Evolutionary conservation across 2,888 invertebrate species (phyloP).

Genomic region (Megalurothrips usitatus): DNA sequence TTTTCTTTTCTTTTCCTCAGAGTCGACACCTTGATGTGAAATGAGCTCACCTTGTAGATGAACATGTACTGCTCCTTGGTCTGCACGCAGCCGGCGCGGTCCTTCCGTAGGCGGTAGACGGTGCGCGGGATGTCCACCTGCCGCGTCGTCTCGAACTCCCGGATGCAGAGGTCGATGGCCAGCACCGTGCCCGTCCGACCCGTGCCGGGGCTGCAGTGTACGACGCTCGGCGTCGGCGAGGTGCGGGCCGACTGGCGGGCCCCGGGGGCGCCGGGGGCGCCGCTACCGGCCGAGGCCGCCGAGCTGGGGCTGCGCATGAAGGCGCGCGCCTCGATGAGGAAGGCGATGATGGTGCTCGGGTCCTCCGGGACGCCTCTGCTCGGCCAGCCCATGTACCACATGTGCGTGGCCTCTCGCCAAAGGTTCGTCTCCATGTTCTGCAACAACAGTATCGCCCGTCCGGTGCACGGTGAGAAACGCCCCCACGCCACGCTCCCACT

Average conservation of each 20-base stretch:
- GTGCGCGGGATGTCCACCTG: slow-evolving; percentile 81
- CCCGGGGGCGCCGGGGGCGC: slow-evolving; percentile 50
- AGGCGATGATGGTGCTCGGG: slow-evolving; percentile 76
- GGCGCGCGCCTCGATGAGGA: slow-evolving; percentile 76
- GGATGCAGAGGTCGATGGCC: slow-evolving; percentile 77
- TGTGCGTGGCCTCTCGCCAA: slow-evolving; percentile 77
- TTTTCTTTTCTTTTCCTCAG: not conserved
- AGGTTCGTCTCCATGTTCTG: slow-evolving; percentile 74
- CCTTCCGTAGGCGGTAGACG: slow-evolving; percentile 77
- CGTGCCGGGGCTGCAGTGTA: slow-evolving; percentile 84
- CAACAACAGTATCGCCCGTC: slow-evolving; percentile 38
- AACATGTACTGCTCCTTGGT: slow-evolving; percentile 89
- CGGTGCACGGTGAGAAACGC: no score
- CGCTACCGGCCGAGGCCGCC: slow-evolving; percentile 46
- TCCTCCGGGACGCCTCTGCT: slow-evolving; percentile 80
- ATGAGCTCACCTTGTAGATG: slow-evolving; percentile 71
- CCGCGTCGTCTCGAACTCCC: slow-evolving; percentile 76
- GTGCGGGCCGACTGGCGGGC: slow-evolving; percentile 36
- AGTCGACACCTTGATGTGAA: no score
- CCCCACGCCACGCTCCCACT: no score
- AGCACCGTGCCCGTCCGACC: slow-evolving; percentile 83
- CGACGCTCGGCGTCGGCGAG: slow-evolving; percentile 64
- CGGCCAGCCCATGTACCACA: slow-evolving; percentile 92
- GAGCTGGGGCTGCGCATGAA: slow-evolving; percentile 47
- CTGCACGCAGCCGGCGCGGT: slow-evolving; percentile 83